Percentiles rank a stretch among this genome's conserved stretches.
Evolutionary conservation across 1,140 invertebrate species (phyloP).

Genomic region (Drosophila simulans): DNA sequence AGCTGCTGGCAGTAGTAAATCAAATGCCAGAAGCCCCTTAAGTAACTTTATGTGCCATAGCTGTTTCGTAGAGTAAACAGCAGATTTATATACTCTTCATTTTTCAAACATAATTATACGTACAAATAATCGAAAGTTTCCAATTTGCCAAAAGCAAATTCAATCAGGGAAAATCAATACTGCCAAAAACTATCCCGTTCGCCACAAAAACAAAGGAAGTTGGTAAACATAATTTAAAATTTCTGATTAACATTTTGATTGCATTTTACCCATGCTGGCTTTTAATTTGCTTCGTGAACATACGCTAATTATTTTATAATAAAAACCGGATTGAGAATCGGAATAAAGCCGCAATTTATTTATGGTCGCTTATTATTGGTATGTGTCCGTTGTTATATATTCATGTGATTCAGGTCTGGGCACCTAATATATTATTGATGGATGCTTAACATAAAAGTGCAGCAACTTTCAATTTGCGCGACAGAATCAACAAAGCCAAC

Average conservation of each 20-base stretch:
- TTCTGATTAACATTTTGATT: conserved; percentile 25
- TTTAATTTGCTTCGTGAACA: conserved; percentile 10
- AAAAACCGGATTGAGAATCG: not conserved
- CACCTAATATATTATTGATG: no score
- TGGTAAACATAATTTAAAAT: conserved; percentile 19
- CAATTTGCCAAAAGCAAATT: conserved; percentile 16
- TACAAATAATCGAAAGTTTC: conserved; percentile 11
- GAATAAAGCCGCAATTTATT: not conserved
- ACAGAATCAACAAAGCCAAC: conserved; percentile 22
- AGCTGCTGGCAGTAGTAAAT: conserved; percentile 17
- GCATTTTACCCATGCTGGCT: conserved; percentile 16
- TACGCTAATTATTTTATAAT: conserved; percentile 23
- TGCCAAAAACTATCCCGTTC: conserved; percentile 11
- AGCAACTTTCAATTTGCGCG: not conserved
- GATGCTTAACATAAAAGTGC: not conserved
- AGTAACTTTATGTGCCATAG: conserved; percentile 2
- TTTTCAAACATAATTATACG: conserved; percentile 14
- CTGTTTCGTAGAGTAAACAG: not conserved
- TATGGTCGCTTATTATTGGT: no score
- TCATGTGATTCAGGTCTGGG: not conserved
- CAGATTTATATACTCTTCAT: not conserved
- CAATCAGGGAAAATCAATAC: conserved; percentile 37
- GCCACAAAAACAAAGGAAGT: conserved; percentile 3
- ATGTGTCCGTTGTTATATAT: not conserved
- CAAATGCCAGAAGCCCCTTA: conserved; percentile 15